Conservation (phyloP, 2,113 vertebrate genomes). For the Amphilophus citrinellus region DNA sequence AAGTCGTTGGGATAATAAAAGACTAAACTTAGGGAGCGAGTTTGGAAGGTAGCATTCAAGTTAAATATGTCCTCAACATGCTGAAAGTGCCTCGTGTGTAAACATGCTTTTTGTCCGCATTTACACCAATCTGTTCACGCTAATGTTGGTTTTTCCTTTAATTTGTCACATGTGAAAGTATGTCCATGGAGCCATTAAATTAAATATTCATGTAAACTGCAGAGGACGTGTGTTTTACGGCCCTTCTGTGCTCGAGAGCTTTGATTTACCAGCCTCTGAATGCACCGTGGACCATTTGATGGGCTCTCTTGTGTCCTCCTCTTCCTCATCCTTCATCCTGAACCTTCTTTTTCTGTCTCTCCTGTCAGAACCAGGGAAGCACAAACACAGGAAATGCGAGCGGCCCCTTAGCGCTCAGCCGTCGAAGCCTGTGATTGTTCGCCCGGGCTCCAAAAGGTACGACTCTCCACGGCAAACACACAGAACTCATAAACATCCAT, state of each 20-base stretch:
- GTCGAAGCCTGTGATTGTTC: constrained; percentile 73
- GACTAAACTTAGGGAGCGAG: not conserved
- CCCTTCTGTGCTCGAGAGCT: not conserved
- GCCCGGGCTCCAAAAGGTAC: constrained; percentile 78
- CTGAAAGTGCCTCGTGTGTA: accelerated
- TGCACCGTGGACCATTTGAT: not conserved
- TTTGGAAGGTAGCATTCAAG: too few species aligned
- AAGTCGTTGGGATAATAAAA: too few species aligned
- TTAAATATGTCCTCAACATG: too few species aligned
- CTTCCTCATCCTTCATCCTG: not conserved
- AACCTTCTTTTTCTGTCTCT: constrained; percentile 11
- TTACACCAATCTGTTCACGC: not conserved
- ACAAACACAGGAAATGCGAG: constrained; percentile 84
- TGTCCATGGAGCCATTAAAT: not conserved
- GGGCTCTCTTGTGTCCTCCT: not conserved
- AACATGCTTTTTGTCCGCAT: too few species aligned
- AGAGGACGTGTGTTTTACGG: not conserved
- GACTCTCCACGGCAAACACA: not conserved
- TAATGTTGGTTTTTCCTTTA: not conserved
- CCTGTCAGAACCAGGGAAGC: constrained; percentile 78
- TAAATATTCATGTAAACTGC: not conserved
- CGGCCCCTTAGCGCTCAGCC: constrained; percentile 65
- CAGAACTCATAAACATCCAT: not conserved
- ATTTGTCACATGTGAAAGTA: not conserved
- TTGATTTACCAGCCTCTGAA: not conserved